These are phyloP conservation scores for Temnothorax curvispinosus DNA, from an alignment of 1,140 invertebrate genomes.

Conservation along the genomic window DNA sequence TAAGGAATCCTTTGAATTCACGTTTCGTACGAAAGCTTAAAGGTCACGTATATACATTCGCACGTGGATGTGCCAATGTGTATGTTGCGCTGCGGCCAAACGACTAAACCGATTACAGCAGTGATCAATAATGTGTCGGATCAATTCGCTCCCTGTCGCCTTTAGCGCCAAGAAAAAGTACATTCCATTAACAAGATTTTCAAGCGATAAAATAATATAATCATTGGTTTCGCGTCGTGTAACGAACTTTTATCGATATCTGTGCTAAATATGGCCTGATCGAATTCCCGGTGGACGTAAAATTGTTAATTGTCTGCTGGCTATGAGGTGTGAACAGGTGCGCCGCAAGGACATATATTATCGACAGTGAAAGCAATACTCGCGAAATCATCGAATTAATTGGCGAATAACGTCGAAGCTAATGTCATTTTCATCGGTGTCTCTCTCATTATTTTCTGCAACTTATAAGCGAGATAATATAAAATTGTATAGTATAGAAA, in stretches of 20 bases:
- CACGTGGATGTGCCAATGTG: not conserved
- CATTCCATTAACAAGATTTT: not conserved
- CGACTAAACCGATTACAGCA: conserved; percentile 34
- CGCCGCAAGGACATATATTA: conserved; percentile 49
- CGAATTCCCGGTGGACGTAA: conserved; percentile 12
- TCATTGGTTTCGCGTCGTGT: not conserved
- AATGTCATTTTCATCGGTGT: not conserved
- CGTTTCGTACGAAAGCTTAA: not conserved
- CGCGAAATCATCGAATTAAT: conserved; percentile 23
- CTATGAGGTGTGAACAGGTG: conserved; percentile 57
- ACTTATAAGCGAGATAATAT: not conserved
- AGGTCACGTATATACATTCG: not conserved
- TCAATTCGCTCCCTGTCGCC: not conserved
- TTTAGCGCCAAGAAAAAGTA: not conserved
- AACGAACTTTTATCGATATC: conserved; percentile 2
- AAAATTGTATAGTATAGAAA: not conserved
- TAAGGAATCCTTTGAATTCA: conserved; percentile 49
- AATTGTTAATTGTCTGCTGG: conserved; percentile 5
- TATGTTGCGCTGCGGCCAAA: not conserved
- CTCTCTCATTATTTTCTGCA: not conserved
- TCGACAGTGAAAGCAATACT: conserved; percentile 53
- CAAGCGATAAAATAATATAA: conserved; percentile 4
- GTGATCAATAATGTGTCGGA: conserved; percentile 30
- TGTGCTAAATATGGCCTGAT: not conserved
- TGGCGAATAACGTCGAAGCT: not conserved